These are phyloP conservation scores for Latrodectus elegans DNA, from an alignment of 2,888 invertebrate species.

Conservation along the genomic window DNA sequence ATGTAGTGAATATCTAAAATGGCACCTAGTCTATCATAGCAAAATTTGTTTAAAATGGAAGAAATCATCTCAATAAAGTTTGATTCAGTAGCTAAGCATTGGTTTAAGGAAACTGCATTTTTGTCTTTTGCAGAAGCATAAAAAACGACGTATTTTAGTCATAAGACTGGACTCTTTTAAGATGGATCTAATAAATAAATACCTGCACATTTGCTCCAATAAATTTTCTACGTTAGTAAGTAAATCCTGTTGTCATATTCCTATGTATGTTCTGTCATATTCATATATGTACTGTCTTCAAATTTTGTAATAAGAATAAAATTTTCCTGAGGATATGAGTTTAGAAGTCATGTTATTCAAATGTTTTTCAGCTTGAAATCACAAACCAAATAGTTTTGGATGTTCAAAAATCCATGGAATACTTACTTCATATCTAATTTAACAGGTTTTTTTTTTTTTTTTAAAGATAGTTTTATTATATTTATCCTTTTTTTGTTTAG, in stretches of 20 bases:
- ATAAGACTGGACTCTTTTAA: not conserved
- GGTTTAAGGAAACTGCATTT: constrained; percentile 6
- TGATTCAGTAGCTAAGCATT: not conserved
- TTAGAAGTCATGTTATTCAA: too few relatives aligned
- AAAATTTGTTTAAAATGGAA: constrained; percentile 8
- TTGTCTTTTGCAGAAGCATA: not conserved
- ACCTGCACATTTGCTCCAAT: not conserved
- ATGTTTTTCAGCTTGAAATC: too few relatives aligned
- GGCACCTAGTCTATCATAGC: not conserved
- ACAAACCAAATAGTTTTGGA: too few relatives aligned
- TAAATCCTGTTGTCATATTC: not conserved
- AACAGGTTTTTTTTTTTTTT: too few relatives aligned
- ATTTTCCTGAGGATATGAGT: not conserved
- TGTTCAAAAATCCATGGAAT: too few relatives aligned
- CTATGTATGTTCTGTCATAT: not conserved
- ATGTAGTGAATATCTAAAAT: constrained; percentile 1
- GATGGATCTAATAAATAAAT: constrained; percentile 6
- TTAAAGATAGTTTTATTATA: too few relatives aligned
- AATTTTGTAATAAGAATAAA: not conserved
- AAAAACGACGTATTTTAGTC: not conserved
- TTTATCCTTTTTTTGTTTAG: too few relatives aligned
- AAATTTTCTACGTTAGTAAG: not conserved
- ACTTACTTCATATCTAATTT: too few relatives aligned
- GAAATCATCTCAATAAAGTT: constrained; percentile 7
- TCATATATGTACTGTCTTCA: not conserved